Percentiles rank a stretch among this genome's conserved stretches.
phyloP scores from a whole-genome alignment of 2,113 vertebrate species.

The Malaclemys terrapin region DNA sequence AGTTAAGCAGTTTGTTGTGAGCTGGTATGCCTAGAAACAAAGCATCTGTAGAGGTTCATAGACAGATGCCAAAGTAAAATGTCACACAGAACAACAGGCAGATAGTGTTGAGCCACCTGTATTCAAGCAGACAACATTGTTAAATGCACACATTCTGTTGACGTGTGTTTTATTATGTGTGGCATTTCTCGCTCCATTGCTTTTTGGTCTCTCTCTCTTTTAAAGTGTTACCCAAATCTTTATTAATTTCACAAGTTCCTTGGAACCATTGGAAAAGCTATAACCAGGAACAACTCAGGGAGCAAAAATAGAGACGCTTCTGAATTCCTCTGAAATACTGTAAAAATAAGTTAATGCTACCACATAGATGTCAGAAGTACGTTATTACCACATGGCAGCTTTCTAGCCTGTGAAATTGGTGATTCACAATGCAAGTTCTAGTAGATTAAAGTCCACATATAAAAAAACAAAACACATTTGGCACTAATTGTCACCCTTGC shows the following conservation, averaged over 20 bases:
- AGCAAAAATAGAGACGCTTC: background rate
- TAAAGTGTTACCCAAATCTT: no score
- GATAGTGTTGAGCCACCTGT: background rate
- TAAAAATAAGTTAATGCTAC: background rate
- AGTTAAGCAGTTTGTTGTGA: slow-evolving; percentile 25
- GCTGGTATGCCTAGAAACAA: background rate
- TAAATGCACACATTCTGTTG: background rate
- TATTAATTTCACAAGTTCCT: no score
- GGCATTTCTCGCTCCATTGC: no score
- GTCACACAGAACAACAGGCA: background rate
- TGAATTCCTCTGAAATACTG: background rate
- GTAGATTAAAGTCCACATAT: no score
- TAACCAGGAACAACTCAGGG: background rate
- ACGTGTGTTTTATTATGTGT: no score
- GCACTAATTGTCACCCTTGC: no score
- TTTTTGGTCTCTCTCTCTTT: no score
- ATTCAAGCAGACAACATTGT: fast-evolving
- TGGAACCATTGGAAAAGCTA: background rate
- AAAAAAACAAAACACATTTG: no score
- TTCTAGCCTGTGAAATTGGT: no score
- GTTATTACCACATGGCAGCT: no score
- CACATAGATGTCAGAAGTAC: background rate
- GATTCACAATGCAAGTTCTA: no score
- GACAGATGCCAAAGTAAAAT: background rate
- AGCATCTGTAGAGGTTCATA: background rate